Conservation (phyloP, 1,140 invertebrate genomes). For the Adelges cooleyi region DNA sequence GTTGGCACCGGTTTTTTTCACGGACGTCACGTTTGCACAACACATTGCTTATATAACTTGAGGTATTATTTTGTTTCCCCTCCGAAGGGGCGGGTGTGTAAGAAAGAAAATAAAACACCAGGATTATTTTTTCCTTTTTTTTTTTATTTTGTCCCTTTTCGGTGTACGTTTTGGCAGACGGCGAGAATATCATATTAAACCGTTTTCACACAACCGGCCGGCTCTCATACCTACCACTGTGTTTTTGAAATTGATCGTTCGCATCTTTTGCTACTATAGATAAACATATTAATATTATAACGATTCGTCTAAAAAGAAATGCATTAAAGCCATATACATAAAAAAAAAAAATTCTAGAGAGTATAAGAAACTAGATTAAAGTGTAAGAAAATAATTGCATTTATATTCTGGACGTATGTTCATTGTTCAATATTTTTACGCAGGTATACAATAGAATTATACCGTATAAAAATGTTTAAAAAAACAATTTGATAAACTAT, state of each 20-base stretch:
- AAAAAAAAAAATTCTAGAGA: too few relatives aligned
- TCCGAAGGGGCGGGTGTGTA: background rate
- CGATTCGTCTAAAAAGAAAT: too few relatives aligned
- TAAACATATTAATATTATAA: too few relatives aligned
- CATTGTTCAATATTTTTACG: too few relatives aligned
- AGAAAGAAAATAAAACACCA: slow-evolving; percentile 2
- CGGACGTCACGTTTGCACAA: slow-evolving; percentile 24
- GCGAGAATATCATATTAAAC: slow-evolving; percentile 22
- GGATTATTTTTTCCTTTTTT: slow-evolving; percentile 14
- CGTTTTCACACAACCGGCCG: slow-evolving; percentile 7
- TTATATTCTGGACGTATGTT: too few relatives aligned
- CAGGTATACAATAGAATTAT: too few relatives aligned
- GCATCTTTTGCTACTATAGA: too few relatives aligned
- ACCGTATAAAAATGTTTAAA: too few relatives aligned
- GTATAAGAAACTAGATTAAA: too few relatives aligned
- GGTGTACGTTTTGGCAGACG: slow-evolving; percentile 4
- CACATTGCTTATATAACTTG: background rate
- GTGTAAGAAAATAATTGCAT: too few relatives aligned
- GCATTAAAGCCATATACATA: too few relatives aligned
- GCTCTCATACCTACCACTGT: background rate
- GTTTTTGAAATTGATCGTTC: slow-evolving; percentile 9
- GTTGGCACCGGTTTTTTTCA: slow-evolving; percentile 26
- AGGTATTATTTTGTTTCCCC: slow-evolving; percentile 6
- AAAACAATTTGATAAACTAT: too few relatives aligned
- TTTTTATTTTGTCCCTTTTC: background rate